Evolutionary conservation across 2,888 invertebrate genomes (phyloP).

Genomic region (Arenicola marina): DNA sequence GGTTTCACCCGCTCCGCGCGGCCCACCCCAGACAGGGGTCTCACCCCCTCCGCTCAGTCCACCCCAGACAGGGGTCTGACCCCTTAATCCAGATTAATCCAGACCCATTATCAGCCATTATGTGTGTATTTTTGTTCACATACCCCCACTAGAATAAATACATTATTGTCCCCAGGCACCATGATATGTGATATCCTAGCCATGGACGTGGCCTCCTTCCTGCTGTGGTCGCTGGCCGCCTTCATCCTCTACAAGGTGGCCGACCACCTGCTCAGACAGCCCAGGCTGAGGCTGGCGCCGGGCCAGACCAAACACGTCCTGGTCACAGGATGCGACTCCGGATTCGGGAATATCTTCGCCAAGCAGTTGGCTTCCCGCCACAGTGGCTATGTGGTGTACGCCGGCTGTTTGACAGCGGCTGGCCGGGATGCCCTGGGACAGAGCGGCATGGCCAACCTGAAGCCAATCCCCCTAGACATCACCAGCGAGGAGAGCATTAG

Average conservation of each 20-base stretch:
- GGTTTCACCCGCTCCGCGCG: no score
- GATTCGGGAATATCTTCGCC: slow-evolving; percentile 13
- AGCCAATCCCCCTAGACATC: not conserved
- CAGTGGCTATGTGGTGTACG: slow-evolving; percentile 1
- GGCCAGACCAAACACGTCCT: not conserved
- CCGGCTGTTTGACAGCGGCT: not conserved
- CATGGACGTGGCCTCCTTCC: no score
- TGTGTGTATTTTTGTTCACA: no score
- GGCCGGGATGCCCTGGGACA: not conserved
- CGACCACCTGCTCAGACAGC: not conserved
- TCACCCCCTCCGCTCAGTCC: no score
- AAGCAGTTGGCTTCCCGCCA: slow-evolving; percentile 6
- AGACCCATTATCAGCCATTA: no score
- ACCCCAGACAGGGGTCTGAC: no score
- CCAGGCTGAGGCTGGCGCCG: not conserved
- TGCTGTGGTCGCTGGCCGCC: not conserved
- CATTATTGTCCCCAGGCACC: no score
- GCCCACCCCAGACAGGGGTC: no score
- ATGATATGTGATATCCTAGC: no score
- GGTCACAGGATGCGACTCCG: slow-evolving; percentile 16
- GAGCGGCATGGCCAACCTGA: not conserved
- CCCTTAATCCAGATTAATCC: no score
- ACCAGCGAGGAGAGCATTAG: not conserved
- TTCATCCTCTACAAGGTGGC: not conserved
- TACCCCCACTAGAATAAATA: no score